Base-by-base conservation (phyloP, 2,797 vertebrate genomes). In the Myioborus melanocephalus region DNA sequence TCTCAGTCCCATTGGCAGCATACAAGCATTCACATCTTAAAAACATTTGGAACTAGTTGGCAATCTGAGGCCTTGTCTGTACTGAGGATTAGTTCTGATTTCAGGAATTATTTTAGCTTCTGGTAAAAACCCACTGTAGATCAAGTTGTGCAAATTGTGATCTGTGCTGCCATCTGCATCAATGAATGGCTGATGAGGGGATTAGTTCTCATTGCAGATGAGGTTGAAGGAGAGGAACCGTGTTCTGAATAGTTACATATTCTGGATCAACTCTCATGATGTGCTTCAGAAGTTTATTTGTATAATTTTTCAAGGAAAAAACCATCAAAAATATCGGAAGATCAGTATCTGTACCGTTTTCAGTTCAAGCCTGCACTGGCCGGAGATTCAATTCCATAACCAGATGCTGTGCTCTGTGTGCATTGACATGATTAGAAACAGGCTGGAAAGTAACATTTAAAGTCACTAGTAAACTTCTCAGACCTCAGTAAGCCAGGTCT, bases 91-190 rank as follows among this genome's bases (percentile, higher is more conserved):
- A 92, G 39, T 57, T 92, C 65, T 86, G 79, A 87, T 93, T 94
- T 94, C 84, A 89, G 55, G 68, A 93, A 83, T 85, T 71, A 68
- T 83, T 96, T 92, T 80, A 87, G 61, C 87, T 96, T 83, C 87
- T 96, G 87, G 65, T 94, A 55, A 76, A 86, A 90, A 65, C n/a
- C 9, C 14, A 41, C 69, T 35, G 19, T 44, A 83, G 61, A 32
- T 64, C 64, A 55, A 43, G 26, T 41, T 59, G 65, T 60, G 65
- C 44, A n/a, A 43, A 44, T 43, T 37, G 60, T 86, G 79, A 55
- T 89, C 55, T 80, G 1, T 2, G 2, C 73, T 87, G 24, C 57
- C 6, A 5, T 52, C 52, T 86, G 59, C 39, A 30, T 59, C 13
- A 4, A 49, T 59, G 3, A 4, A 8, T 61, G 53, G 32, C 34